A percentile compares a stretch with the other conserved stretches of the same genome.
These are phyloP conservation scores for Cosmorhoe ocellata DNA, from an alignment of 2,888 invertebrate species.

Conservation along the genomic window DNA sequence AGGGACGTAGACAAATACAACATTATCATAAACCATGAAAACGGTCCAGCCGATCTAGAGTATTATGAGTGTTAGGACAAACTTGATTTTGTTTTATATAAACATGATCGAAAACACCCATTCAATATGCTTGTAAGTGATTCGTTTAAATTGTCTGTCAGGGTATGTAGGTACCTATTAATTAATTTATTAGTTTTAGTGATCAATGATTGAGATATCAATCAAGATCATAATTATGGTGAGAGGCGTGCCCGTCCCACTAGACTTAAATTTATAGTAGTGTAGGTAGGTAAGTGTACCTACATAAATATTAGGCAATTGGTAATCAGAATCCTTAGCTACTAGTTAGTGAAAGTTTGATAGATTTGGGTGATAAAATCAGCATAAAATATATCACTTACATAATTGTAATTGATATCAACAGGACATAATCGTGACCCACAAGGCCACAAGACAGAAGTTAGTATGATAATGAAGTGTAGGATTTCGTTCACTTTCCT, in stretches of 20 bases:
- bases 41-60: too few species aligned
- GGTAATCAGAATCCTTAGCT: slow-evolving; percentile 9
- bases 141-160: too few species aligned
- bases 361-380: slow-evolving; percentile 14
- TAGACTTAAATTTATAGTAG: slow-evolving; percentile 5
- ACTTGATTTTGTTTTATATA: too few species aligned
- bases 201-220: not conserved
- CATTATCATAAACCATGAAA: too few species aligned
- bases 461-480: not conserved
- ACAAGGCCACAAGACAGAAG: slow-evolving; percentile 1
- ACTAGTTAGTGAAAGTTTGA: slow-evolving; percentile 18
- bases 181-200: too few species aligned
- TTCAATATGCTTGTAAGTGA: too few species aligned
- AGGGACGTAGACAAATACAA: too few species aligned
- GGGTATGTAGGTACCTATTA: too few species aligned
- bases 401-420: slow-evolving; percentile 10
- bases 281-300: slow-evolving; percentile 12
- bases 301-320: slow-evolving; percentile 10
- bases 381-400: slow-evolving; percentile 13
- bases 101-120: too few species aligned
- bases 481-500: slow-evolving; percentile 6
- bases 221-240: not conserved
- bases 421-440: not conserved
- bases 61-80: too few species aligned
- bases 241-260: slow-evolving; percentile 1